Base-by-base conservation (phyloP, 2,797 vertebrate species). In the Halcyon smyrnensis region DNA sequence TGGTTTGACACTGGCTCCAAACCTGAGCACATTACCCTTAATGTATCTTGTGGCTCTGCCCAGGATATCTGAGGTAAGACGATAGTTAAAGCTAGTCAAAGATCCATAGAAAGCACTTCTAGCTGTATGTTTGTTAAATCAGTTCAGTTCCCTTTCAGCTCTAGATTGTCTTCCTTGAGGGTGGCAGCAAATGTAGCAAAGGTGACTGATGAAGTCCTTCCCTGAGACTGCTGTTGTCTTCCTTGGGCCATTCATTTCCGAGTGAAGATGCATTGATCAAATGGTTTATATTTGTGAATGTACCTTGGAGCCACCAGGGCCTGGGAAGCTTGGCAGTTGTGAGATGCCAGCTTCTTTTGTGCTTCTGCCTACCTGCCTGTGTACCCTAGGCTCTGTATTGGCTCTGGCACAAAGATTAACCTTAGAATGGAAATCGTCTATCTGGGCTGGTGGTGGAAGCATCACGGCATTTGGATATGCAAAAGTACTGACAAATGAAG, bases 1-100 rank as follows among this genome's bases (percentile, higher is more conserved):
- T 75, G 41, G 18, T 34, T 85, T 80, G 71, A 82, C 60, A 43
- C 24, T 63, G 56, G 15, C 41, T 90, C 87, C 69, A 92, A 93
- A 87, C 32, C 23, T 0, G 1, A 71, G 15, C n/a, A 11, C 36
- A 60, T 0, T 87, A 4, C 32, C n/a, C 25, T 39, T 74, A 77
- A 28, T 84, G 17, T 24, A 81, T 85, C 53, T 36, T 71, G 64
- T 87, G 62, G 25, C 69, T 85, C 23, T 79, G 15, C 10, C 79
- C n/a, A 56, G 53, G 51, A 36, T 54, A 63, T 65, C 32, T 84
- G 67, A 65, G 41, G 20, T 67, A 71, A 84, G 20, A 60, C 11
- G 4, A 12, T 41, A 17, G 48, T 54, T 92, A 56, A 92, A 83
- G 20, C 5, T 36, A 27, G 17, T 11, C 48, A 37, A 43, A 91